Evolutionary conservation across 2,888 invertebrate genomes (phyloP).

Genomic region (Platynereis dumerilii): DNA sequence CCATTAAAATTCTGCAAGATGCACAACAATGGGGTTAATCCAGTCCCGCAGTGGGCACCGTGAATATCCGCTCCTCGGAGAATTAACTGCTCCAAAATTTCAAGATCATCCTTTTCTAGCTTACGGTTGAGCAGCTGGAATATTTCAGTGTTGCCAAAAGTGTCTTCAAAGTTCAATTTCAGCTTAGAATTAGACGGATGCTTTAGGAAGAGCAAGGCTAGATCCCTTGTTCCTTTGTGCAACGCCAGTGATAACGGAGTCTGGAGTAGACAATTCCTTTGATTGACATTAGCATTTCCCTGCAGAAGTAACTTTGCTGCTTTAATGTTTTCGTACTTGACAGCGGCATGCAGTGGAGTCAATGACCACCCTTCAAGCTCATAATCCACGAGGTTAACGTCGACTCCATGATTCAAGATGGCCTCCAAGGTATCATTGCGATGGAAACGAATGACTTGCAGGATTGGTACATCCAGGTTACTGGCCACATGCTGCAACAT

Average conservation of each 20-base stretch:
- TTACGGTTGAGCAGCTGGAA: not conserved
- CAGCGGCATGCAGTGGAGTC: conserved; percentile 2
- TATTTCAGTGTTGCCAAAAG: not conserved
- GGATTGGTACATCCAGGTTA: conserved; percentile 1
- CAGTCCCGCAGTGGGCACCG: not conserved
- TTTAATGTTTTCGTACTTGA: not conserved
- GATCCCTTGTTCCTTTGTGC: not conserved
- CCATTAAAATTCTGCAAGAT: not conserved
- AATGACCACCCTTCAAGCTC: not conserved
- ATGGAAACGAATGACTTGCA: not conserved
- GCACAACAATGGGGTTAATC: not conserved
- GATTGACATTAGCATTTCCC: not conserved
- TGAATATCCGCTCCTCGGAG: not conserved
- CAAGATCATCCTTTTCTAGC: not conserved
- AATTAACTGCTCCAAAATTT: not conserved
- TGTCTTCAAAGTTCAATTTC: not conserved
- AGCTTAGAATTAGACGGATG: no score
- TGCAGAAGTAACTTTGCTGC: not conserved
- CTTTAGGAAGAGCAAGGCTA: not conserved
- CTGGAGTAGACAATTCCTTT: conserved; percentile 4
- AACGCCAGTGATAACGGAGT: not conserved
- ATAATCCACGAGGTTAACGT: not conserved
- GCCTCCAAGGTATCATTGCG: not conserved
- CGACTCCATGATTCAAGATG: conserved; percentile 1
- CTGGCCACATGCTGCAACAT: not conserved